Evolutionary conservation across 2,888 invertebrate genomes (phyloP), one percentile per base, ranked within the genome.

Genomic region (Disparrhopalites patrizii): DNA sequence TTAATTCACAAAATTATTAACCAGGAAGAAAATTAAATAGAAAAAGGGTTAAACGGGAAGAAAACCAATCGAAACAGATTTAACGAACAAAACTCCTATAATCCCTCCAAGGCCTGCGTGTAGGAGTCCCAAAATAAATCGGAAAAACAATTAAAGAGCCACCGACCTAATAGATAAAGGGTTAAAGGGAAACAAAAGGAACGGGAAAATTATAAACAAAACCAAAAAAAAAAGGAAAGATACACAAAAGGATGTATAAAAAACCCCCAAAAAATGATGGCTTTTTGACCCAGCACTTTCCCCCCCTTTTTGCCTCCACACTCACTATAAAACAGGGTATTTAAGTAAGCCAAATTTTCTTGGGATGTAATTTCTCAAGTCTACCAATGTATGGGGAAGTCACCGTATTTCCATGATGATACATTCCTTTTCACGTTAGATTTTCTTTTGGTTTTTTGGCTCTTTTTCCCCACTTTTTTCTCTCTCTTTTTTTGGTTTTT

Each of bases 321-420:
- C n/a, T n/a, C n/a, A n/a, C n/a, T 25, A 27, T 52, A 2, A 7
- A 27, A 28, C 25, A 27, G 28, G 20, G 3, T 54, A 18, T 7
- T 54, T 15, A 20, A 23, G 20, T 54, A 31, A 18, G 18, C 31
- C 30, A 31, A 54, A 52, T 8, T 18, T 28, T 52, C 18, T 52
- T 3, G 28, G 28, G 5, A n/a, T 30, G 52, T 25, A 23, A 23
- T 23, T 23, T 47, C 47, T 47, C 25, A 28, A 52, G 52, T 23
- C 52, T 52, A 52, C n/a, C n/a, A n/a, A n/a, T 47, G 23, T 8
- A 33, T 47, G 27, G n/a, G 54, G 30, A 54, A 30, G 54, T 54
- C 54, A 54, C 54, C 54, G 54, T 54, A 54, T 54, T 54, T 54
- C 54, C 54, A 54, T 54, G 54, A 54, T 54, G 30, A 54, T 47